Evolutionary conservation across 2,797 vertebrate genomes (phyloP).

Genomic region (Denticeps clupeoides): DNA sequence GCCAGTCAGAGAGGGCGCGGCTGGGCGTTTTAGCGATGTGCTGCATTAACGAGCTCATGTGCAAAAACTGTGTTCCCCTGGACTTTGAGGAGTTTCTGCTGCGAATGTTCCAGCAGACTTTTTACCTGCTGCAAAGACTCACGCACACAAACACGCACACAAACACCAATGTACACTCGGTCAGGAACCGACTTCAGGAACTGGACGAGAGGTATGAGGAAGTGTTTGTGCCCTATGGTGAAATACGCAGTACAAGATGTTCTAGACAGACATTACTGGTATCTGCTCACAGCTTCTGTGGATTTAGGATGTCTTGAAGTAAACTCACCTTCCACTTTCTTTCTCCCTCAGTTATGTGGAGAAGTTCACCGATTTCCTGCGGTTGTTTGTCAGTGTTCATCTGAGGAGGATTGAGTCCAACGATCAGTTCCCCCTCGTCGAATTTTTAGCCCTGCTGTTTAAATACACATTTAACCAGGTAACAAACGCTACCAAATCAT

Average conservation of each 20-base stretch:
- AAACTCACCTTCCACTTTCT: neutral
- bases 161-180: constrained; percentile 72
- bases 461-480: constrained; percentile 99
- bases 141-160: constrained; percentile 82
- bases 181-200: constrained; percentile 87
- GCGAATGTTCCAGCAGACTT: constrained; percentile 98
- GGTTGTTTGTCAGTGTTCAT: constrained; percentile 94
- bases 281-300: no score
- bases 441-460: constrained; percentile 88
- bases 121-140: constrained; percentile 94
- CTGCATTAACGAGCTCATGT: constrained; percentile 97
- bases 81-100: constrained; percentile 97
- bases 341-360: constrained; percentile 78
- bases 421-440: constrained; percentile 90
- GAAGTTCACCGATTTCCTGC: constrained; percentile 96
- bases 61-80: constrained; percentile 97
- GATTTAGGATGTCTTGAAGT: neutral
- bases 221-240: neutral
- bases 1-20: constrained; percentile 69
- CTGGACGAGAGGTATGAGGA: constrained; percentile 85
- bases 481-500: constrained; percentile 28
- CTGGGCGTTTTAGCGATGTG: constrained; percentile 92
- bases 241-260: neutral
- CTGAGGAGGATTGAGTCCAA: constrained; percentile 91
- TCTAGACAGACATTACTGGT: no score